phyloP scores from a whole-genome alignment of 2,888 invertebrate species.

The Eledone cirrhosa region DNA sequence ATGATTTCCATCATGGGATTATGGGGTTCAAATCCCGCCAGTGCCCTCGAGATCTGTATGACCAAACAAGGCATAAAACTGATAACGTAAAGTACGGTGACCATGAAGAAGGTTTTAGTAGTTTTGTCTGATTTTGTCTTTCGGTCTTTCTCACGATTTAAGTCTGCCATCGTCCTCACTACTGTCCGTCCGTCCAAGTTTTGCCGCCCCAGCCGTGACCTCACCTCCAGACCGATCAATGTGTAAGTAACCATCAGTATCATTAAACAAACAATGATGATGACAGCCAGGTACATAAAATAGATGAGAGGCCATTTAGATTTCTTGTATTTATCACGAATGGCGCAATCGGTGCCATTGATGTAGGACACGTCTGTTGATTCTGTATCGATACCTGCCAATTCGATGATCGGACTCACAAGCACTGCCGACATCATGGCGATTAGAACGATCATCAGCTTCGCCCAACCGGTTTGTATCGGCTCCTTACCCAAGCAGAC shows the following conservation, averaged over 20 bases:
- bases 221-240: neutral
- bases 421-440: neutral
- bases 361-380: neutral
- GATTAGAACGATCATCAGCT: neutral
- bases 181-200: neutral
- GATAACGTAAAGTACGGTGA: neutral
- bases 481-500: neutral
- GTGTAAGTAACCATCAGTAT: neutral
- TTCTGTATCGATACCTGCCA: slow-evolving; percentile 11
- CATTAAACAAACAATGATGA: neutral
- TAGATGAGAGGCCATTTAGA: slow-evolving; percentile 14
- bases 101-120: slow-evolving; percentile 4
- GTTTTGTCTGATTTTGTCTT: neutral
- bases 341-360: slow-evolving; percentile 1
- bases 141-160: neutral
- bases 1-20: neutral
- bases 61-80: slow-evolving; percentile 1
- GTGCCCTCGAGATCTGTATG: neutral
- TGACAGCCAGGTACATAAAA: neutral
- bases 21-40: neutral
- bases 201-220: neutral
- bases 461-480: neutral
- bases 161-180: neutral
- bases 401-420: slow-evolving; percentile 6
- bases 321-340: neutral